These are phyloP conservation scores for Sapajus apella DNA, from an alignment of 2,113 vertebrate genomes.

Conservation along the genomic window DNA sequence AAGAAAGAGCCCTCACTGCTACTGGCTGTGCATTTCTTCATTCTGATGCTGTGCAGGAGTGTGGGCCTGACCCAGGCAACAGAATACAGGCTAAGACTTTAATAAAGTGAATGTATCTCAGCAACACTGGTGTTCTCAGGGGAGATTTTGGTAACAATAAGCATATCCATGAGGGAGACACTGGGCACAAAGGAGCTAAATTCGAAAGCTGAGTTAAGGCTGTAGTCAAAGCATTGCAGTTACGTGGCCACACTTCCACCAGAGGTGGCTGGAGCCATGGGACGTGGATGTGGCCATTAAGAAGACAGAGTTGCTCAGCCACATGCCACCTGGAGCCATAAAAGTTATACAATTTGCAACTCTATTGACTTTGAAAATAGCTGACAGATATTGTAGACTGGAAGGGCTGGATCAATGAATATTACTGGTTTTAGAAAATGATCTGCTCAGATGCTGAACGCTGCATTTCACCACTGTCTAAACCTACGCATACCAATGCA, in stretches of 20 bases:
- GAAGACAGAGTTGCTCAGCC: accelerated
- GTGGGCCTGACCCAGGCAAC: background rate
- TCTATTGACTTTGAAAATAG: background rate
- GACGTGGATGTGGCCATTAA: accelerated
- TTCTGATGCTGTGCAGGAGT: accelerated
- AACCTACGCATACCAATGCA: accelerated
- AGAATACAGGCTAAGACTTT: background rate
- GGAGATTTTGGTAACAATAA: accelerated
- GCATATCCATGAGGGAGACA: accelerated
- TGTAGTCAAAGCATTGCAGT: accelerated
- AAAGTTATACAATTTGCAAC: background rate
- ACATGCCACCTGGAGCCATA: accelerated
- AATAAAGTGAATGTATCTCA: background rate
- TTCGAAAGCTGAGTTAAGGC: background rate
- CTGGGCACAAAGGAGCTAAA: accelerated
- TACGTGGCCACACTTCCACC: accelerated
- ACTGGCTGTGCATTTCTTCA: accelerated
- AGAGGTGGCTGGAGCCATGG: accelerated
- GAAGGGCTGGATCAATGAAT: background rate
- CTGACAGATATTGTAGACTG: accelerated
- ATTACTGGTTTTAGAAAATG: accelerated
- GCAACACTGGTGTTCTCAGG: accelerated
- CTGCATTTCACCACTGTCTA: accelerated
- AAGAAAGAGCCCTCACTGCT: accelerated
- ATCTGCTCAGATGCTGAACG: background rate